A percentile compares a stretch with the other conserved stretches of the same genome.
These are phyloP conservation scores for Alca torda DNA, from an alignment of 2,797 vertebrate genomes.

Conservation along the genomic window DNA sequence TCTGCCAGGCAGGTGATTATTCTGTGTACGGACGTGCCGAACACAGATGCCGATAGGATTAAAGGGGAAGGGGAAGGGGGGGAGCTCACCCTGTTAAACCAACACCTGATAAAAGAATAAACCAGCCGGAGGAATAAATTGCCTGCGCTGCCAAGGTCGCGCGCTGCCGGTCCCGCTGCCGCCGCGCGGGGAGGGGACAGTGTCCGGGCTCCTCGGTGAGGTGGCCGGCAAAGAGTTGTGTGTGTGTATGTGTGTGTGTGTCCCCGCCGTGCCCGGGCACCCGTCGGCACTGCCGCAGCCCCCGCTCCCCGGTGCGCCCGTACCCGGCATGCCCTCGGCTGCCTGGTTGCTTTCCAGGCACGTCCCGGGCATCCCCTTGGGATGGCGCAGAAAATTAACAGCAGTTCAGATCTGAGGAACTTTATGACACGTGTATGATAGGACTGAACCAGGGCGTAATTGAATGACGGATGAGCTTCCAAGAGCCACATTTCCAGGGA, in stretches of 20 bases:
- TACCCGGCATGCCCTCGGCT: constrained; percentile 70
- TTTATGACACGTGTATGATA: constrained; percentile 81
- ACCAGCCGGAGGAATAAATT: constrained; percentile 3
- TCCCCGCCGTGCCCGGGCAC: accelerated
- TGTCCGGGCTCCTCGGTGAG: neutral
- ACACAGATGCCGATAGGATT: constrained; percentile 61
- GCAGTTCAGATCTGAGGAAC: constrained; percentile 79
- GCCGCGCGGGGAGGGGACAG: accelerated
- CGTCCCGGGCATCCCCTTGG: constrained; percentile 73
- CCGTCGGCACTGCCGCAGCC: neutral
- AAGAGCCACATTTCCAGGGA: constrained; percentile 79
- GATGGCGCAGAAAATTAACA: constrained; percentile 78
- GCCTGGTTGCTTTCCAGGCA: constrained; percentile 69
- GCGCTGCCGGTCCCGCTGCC: neutral
- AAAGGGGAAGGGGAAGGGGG: neutral
- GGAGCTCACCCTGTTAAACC: constrained; percentile 43
- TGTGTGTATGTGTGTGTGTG: too few relatives aligned
- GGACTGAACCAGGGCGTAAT: constrained; percentile 77
- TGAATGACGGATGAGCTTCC: constrained; percentile 81
- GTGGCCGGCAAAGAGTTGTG: neutral
- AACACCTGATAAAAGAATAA: constrained; percentile 52
- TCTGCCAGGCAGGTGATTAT: constrained; percentile 65
- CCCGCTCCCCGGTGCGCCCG: neutral
- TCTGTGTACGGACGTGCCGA: constrained; percentile 49
- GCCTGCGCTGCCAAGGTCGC: neutral